Percentiles rank a stretch among this genome's conserved stretches.
phyloP scores from a whole-genome alignment of 2,888 invertebrate genomes.

The Callinectes sapidus region DNA sequence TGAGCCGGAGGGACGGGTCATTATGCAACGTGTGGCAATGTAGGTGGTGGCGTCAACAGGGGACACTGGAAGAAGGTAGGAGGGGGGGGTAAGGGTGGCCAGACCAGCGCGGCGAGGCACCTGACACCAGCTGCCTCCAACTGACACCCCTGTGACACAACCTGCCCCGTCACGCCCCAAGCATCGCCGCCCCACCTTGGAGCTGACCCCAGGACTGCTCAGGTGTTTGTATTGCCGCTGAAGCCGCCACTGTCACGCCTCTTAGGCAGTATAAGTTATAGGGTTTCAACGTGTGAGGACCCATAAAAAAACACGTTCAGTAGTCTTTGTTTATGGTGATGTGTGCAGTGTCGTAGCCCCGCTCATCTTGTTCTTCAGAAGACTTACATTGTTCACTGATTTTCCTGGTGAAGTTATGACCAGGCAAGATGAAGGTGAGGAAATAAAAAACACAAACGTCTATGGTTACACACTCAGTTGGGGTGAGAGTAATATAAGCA shows the following conservation, averaged over 20 bases:
- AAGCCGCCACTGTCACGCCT: not conserved
- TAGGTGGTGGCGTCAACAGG: not conserved
- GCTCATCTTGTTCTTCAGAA: not conserved
- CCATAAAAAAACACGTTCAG: not conserved
- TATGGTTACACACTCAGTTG: not conserved
- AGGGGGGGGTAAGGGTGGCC: not conserved
- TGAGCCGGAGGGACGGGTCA: not conserved
- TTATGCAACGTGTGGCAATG: slow-evolving; percentile 24
- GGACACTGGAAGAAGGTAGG: slow-evolving; percentile 7
- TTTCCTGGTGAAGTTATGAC: not conserved
- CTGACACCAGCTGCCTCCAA: slow-evolving; percentile 54
- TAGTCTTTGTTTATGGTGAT: not conserved
- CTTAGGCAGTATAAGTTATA: not conserved
- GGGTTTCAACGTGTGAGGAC: not conserved
- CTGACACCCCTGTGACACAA: slow-evolving; percentile 47
- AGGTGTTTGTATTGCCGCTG: not conserved
- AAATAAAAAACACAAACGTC: not conserved
- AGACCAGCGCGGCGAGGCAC: slow-evolving; percentile 57
- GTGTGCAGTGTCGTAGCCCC: not conserved
- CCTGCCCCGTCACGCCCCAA: slow-evolving; percentile 51
- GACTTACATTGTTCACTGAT: not conserved
- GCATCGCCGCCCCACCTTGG: slow-evolving; percentile 9
- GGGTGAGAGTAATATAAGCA: not conserved
- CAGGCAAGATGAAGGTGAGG: not conserved
- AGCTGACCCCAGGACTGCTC: not conserved